phyloP scores from a whole-genome alignment of 2,113 vertebrate species.

The Patagioenas fasciata region DNA sequence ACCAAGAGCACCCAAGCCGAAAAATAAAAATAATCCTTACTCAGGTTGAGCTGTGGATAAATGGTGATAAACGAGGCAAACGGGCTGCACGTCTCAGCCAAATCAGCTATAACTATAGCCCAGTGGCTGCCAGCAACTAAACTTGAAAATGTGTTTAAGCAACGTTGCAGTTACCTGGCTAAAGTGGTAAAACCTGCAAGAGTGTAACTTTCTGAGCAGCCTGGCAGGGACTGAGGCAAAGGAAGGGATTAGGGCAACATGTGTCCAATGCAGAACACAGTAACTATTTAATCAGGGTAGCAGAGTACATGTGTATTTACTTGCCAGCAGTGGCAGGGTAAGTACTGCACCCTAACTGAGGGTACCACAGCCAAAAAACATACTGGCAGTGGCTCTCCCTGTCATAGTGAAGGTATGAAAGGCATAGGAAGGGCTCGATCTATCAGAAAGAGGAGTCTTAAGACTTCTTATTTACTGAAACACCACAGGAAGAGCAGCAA shows the following conservation, averaged over 20 bases:
- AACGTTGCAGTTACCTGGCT: background rate
- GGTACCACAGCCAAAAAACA: background rate
- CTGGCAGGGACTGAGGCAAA: background rate
- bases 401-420: background rate
- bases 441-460: background rate
- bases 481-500: constrained; percentile 21
- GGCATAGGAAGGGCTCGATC: background rate
- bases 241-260: background rate
- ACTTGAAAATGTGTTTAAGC: background rate
- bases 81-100: background rate
- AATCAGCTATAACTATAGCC: background rate
- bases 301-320: background rate
- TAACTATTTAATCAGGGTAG: background rate
- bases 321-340: background rate
- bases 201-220: background rate
- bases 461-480: background rate
- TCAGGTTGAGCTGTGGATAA: background rate
- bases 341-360: background rate
- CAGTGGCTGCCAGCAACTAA: background rate
- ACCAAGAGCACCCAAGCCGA: background rate
- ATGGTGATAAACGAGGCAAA: background rate
- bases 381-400: background rate
- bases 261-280: background rate
- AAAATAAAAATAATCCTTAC: background rate
- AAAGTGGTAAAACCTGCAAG: background rate